Evolutionary conservation across 1,140 invertebrate species (phyloP), one percentile per base, ranked within the genome.

Genomic region (Campoletis sonorensis): DNA sequence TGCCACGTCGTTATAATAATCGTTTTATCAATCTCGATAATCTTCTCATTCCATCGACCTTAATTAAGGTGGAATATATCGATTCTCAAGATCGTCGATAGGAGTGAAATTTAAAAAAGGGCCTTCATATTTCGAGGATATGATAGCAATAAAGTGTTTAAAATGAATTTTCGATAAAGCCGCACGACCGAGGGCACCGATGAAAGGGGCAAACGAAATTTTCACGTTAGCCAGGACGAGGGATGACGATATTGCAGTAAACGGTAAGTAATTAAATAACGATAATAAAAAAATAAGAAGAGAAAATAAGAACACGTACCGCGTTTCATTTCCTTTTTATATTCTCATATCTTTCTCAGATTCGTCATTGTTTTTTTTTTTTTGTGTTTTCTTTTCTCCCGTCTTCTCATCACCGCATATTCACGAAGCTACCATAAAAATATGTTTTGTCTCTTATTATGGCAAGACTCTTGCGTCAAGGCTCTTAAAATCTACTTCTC

Each of bases 401-500:
- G 23, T 71, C 37, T 80, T 79, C 54, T 71, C 37, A 80, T 79
- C 54, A 58, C 37, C 82, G 83, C 71, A 79, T 81, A 80, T 81
- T 83, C 80, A 85, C 81, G 79, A 84, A 87, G 83, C 86, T 88
- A 86, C 84, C 86, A 90, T 87, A 90, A 90, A 90, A 90, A 90
- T 90, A 90, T 89, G 80, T 84, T 90, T 84, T 85, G 84, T 84
- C 86, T 86, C 78, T 84, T 67, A 82, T 68, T 88, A 88, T 86
- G 85, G 84, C 88, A 87, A 87, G 86, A 89, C 83, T 86, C 79
- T 88, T 83, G 54, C 68, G 79, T 85, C 83, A 86, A 68, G 84
- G 81, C 77, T 87, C 72, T 80, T 88, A 85, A 79, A 83, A 83
- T 77, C 75, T 77, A 77, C 23, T 1, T 67, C 30, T 77, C 54